Conservation (phyloP, 2,797 vertebrate genomes). For the Dryobates pubescens region DNA sequence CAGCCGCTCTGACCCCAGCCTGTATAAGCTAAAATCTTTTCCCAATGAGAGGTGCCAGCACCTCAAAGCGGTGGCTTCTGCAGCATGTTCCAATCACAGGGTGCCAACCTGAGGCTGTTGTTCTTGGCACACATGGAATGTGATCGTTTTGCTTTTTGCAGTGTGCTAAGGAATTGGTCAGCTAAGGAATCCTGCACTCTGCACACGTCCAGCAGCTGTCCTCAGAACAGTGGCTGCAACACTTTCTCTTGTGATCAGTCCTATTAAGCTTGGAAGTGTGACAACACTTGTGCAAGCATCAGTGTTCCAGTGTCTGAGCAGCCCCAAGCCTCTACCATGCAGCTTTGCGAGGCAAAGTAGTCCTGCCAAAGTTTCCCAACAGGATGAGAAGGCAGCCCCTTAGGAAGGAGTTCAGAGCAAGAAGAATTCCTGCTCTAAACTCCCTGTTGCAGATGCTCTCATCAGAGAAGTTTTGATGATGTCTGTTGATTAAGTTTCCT, state of each 20-base stretch:
- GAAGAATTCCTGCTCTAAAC: background rate
- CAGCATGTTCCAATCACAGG: no score
- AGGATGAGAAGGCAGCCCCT: background rate
- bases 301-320: background rate
- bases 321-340: background rate
- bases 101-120: no score
- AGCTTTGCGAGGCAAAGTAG: background rate
- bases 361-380: background rate
- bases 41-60: no score
- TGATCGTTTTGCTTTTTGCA: no score
- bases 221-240: background rate
- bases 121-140: no score
- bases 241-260: background rate
- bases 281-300: background rate
- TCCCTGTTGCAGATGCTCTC: background rate
- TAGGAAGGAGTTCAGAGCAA: background rate
- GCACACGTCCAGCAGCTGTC: no score
- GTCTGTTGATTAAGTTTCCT: conserved; percentile 45
- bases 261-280: background rate
- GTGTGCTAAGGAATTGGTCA: no score
- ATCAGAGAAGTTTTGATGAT: conserved; percentile 26
- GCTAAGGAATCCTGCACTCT: no score
- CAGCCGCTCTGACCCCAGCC: no score
- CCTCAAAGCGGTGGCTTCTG: no score
- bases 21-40: no score